Evolutionary conservation across 2,113 vertebrate genomes (phyloP).

Genomic region (Pachycephala philippinensis): DNA sequence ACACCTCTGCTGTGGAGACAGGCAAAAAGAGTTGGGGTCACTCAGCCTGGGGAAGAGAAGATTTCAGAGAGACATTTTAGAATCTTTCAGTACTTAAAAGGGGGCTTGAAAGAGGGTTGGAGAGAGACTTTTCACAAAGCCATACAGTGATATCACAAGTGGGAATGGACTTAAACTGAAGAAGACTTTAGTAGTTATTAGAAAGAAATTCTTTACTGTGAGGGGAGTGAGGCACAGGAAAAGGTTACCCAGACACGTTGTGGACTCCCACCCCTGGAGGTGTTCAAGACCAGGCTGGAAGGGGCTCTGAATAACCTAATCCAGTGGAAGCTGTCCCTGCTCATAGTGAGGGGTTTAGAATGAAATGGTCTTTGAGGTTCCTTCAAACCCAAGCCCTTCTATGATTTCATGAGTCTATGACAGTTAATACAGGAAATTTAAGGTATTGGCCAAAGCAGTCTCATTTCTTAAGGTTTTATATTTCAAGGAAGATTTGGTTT

Average conservation of each 20-base stretch:
- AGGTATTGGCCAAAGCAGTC: rapidly evolving
- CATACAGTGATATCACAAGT: too few species aligned
- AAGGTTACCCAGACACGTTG: neutral
- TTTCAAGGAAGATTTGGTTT: neutral
- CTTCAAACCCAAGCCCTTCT: neutral
- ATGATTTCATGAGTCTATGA: neutral
- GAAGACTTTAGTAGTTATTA: neutral
- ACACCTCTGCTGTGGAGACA: neutral
- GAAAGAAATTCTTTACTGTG: neutral
- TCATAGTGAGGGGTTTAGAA: neutral
- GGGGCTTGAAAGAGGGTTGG: neutral
- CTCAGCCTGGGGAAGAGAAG: neutral
- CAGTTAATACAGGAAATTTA: neutral
- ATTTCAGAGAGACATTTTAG: neutral
- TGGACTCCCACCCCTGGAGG: too few species aligned
- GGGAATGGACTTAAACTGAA: neutral
- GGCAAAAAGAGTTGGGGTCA: too few species aligned
- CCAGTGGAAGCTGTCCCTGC: neutral
- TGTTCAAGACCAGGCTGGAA: neutral
- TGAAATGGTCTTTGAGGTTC: neutral
- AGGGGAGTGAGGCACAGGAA: neutral
- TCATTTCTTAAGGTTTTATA: neutral
- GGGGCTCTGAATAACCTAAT: too few species aligned
- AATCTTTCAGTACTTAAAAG: neutral
- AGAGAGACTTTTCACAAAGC: neutral